Evolutionary conservation across 2,797 vertebrate genomes (phyloP).

Genomic region (Microctenopoma stevenorrisi): DNA sequence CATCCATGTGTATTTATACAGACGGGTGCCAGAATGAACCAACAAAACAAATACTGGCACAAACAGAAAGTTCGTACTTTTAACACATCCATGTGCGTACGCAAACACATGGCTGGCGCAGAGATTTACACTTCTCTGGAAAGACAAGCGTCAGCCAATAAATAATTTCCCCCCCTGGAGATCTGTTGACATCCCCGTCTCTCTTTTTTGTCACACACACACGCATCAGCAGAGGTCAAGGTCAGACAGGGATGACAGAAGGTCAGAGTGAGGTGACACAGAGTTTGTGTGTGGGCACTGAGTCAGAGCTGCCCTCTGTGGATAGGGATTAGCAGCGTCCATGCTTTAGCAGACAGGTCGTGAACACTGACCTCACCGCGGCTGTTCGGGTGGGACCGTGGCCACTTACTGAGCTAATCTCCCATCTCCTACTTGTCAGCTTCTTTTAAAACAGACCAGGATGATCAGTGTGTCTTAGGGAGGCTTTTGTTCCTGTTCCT

Average conservation of each 20-base stretch:
- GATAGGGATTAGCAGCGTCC: constrained; percentile 37
- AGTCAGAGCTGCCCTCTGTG: constrained; percentile 34
- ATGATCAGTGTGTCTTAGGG: constrained; percentile 63
- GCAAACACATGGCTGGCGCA: constrained; percentile 28
- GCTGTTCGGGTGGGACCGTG: constrained; percentile 61
- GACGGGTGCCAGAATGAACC: constrained; percentile 32
- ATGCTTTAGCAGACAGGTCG: constrained; percentile 68
- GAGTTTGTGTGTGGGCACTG: constrained; percentile 17
- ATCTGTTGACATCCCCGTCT: constrained; percentile 48
- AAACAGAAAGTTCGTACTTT: constrained; percentile 29
- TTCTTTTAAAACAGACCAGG: constrained; percentile 59
- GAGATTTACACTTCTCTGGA: constrained; percentile 65
- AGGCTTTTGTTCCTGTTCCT: constrained; percentile 57
- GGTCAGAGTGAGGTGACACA: constrained; percentile 57
- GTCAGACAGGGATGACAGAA: constrained; percentile 63
- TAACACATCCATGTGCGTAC: constrained; percentile 20
- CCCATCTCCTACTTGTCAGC: constrained; percentile 71
- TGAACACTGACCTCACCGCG: constrained; percentile 65
- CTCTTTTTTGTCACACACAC: constrained; percentile 42
- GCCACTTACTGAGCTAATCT: constrained; percentile 80
- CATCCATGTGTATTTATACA: constrained; percentile 31
- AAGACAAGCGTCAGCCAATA: constrained; percentile 67
- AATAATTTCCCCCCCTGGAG: constrained; percentile 65
- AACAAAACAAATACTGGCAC: constrained; percentile 47
- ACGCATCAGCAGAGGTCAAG: constrained; percentile 68